phyloP scores from a whole-genome alignment of 2,113 vertebrate genomes.

The Callocephalon fimbriatum region DNA sequence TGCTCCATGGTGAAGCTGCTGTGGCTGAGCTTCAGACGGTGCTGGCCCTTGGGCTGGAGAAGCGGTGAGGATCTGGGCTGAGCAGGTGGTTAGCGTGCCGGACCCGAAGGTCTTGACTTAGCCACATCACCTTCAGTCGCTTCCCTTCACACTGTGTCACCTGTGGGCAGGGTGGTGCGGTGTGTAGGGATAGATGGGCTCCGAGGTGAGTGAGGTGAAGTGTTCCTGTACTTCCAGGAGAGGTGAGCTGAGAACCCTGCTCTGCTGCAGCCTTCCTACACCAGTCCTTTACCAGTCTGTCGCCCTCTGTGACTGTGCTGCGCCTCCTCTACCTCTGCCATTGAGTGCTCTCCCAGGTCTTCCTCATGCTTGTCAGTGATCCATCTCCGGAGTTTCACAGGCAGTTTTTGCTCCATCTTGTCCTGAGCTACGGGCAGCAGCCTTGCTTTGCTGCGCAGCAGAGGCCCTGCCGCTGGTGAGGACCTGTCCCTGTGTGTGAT shows the following conservation, averaged over 20 bases:
- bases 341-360: not conserved
- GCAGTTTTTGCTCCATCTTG: not conserved
- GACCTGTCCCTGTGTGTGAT: not conserved
- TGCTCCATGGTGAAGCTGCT: not conserved
- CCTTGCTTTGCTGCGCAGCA: not conserved
- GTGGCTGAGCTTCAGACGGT: not conserved
- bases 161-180: not conserved
- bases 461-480: not conserved
- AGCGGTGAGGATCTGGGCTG: not conserved
- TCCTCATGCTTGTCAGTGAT: not conserved
- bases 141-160: not conserved
- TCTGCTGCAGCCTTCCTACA: not conserved
- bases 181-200: not conserved
- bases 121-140: not conserved
- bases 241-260: not conserved
- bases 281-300: not conserved
- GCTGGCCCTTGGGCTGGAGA: not conserved
- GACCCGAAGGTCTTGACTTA: not conserved
- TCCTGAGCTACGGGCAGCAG: not conserved
- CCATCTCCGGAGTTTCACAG: not conserved
- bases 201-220: not conserved
- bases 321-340: not conserved
- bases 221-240: not conserved
- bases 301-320: rapidly evolving
- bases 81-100: rapidly evolving